Base-by-base conservation (phyloP, 2,888 invertebrate genomes). In the Mythimna vitellina region DNA sequence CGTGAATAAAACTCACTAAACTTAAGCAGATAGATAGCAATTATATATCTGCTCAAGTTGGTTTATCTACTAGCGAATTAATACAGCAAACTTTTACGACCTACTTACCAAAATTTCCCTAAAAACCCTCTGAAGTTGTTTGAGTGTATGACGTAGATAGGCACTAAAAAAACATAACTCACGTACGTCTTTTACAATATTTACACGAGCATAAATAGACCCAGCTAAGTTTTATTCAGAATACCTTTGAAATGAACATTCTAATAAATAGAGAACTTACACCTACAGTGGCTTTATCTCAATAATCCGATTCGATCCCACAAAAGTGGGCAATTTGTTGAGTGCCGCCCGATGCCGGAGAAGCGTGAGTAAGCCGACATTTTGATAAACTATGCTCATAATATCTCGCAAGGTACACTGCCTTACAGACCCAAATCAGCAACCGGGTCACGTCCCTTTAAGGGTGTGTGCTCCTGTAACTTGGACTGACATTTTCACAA, bases 371-470 rank as follows among this genome's bases (percentile, higher is more conserved):
- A 87, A 89, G 86, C 88, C 88, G 92, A 89, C 91, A 87, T 90
- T 93, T 93, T 93, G 93, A 93, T 92, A 93, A 92, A 93, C 93
- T 93, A 91, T 89, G 86, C 86, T 89, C 91, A 89, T 93, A 92
- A 93, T 91, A 91, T 92, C 90, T 89, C 84, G 82, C 87, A 87
- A 75, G 86, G 64, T 73, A 74, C 70, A 83, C 67, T 71, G 68
- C 84, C 82, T 85, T 78, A 78, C 78, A 66, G 78, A 82, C 74
- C 66, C 76, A 72, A 66, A 80, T 85, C 78, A 70, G 86, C 73
- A 85, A 57, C 70, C 88, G 65, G 79, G 82, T 86, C 87, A 88
- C 85, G 85, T 85, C 70, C 82, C 76, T 79, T 67, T 80, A 82
- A 82, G 88, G 87, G 88, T 87, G 89, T 87, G 88, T 87, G 88